These are phyloP conservation scores for Oreochromis niloticus DNA, from an alignment of 2,113 vertebrate genomes.

Conservation along the genomic window DNA sequence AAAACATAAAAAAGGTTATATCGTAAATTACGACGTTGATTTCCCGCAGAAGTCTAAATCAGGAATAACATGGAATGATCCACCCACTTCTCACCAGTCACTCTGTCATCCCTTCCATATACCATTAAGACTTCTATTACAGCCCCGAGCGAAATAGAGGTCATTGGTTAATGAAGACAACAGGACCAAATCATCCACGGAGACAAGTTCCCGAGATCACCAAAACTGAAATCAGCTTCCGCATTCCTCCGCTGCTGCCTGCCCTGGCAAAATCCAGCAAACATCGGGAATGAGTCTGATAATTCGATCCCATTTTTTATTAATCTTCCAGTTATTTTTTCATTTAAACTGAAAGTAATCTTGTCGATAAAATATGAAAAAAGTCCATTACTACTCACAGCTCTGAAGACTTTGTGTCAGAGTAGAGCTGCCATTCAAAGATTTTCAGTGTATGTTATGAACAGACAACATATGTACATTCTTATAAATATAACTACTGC, in stretches of 20 bases:
- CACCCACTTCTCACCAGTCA: neutral
- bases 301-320: neutral
- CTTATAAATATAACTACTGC: neutral
- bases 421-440: neutral
- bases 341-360: neutral
- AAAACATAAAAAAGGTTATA: neutral
- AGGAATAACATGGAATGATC: neutral
- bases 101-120: neutral
- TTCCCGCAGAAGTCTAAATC: neutral
- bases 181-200: neutral
- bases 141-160: neutral
- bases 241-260: neutral
- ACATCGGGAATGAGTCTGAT: neutral
- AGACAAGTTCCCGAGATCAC: neutral
- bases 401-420: neutral
- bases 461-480: neutral
- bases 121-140: neutral
- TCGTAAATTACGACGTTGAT: fast-evolving
- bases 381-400: neutral
- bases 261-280: neutral
- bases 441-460: neutral
- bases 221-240: neutral
- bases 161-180: neutral
- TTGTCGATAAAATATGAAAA: neutral
- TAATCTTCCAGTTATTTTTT: neutral